Conservation (phyloP, 2,888 invertebrate species). For the Autographa gamma region DNA sequence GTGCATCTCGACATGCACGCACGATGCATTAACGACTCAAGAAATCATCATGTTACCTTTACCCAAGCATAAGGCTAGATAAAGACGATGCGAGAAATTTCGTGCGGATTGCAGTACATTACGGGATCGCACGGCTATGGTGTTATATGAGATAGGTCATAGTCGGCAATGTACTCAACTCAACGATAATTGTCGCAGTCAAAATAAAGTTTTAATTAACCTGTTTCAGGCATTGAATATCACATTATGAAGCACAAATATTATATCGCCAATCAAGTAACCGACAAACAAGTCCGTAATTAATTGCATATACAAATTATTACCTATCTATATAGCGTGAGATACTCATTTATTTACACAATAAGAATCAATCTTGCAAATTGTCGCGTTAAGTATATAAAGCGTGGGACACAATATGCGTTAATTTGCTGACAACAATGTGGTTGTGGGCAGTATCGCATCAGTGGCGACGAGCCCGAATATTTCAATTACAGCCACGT, state of each 20-base stretch:
- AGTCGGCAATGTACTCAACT: no score
- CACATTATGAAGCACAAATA: background rate
- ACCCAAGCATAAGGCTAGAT: background rate
- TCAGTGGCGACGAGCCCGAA: constrained; percentile 57
- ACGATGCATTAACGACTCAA: constrained; percentile 26
- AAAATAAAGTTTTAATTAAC: no score
- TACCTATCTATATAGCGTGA: background rate
- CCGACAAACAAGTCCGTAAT: background rate
- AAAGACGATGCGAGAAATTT: no score
- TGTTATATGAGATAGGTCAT: no score
- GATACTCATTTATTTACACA: constrained; percentile 7
- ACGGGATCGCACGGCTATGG: no score
- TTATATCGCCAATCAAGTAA: background rate
- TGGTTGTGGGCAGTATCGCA: constrained; percentile 68
- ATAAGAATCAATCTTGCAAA: constrained; percentile 18
- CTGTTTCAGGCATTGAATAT: background rate
- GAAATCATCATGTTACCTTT: constrained; percentile 33
- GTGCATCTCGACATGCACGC: constrained; percentile 38
- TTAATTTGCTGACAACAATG: constrained; percentile 76
- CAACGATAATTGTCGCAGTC: no score
- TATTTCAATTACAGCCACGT: constrained; percentile 60
- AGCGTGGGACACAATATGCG: constrained; percentile 62
- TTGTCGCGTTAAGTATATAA: constrained; percentile 37
- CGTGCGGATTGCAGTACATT: no score
- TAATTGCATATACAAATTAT: background rate